Evolutionary conservation across 2,113 vertebrate species (phyloP).

Genomic region (Alligator sinensis): DNA sequence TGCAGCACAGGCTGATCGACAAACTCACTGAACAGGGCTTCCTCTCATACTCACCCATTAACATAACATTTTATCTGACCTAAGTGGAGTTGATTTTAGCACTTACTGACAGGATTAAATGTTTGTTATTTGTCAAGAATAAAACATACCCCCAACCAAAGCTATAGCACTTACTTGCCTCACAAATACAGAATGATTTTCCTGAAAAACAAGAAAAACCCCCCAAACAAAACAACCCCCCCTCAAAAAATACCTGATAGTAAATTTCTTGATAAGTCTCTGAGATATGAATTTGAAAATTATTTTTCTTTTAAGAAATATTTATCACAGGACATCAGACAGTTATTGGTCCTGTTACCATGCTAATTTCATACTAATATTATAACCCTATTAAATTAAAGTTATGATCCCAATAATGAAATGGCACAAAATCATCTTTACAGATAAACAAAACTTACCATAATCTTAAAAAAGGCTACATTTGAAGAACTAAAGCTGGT

Average conservation of each 20-base stretch:
- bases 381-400: background rate
- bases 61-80: background rate
- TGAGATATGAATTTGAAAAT: too few relatives aligned
- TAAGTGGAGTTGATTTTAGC: background rate
- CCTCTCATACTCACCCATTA: background rate
- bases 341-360: background rate
- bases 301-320: background rate
- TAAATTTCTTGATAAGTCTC: background rate
- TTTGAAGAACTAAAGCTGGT: background rate
- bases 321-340: background rate
- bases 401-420: background rate
- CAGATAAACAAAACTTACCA: background rate
- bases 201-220: background rate
- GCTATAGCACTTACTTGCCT: background rate
- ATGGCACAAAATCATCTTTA: background rate
- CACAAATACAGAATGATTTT: fast-evolving
- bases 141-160: background rate
- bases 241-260: background rate
- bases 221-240: too few relatives aligned
- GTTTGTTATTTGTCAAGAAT: fast-evolving
- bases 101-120: background rate
- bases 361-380: too few relatives aligned
- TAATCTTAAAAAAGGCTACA: background rate
- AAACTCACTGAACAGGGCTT: background rate
- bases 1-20: background rate